Evolutionary conservation across 2,888 invertebrate species (phyloP).

Genomic region (Uloborus plumipes): DNA sequence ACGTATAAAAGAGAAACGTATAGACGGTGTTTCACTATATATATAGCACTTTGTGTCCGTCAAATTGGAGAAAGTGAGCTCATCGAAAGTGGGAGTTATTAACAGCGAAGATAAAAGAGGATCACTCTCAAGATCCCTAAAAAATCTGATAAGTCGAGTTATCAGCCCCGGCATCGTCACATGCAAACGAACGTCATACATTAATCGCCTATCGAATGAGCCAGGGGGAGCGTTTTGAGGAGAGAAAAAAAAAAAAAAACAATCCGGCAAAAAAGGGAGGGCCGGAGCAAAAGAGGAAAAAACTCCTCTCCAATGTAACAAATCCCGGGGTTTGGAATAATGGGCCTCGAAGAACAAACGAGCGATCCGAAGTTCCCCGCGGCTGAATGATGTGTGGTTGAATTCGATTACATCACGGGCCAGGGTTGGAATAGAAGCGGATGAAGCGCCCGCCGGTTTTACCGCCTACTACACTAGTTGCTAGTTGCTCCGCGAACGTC

Average conservation of each 20-base stretch:
- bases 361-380: constrained; percentile 39
- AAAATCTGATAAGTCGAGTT: no score
- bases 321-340: constrained; percentile 55
- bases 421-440: constrained; percentile 54
- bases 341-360: constrained; percentile 51
- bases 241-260: constrained; percentile 44
- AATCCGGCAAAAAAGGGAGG: constrained; percentile 28
- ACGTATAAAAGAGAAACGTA: no score
- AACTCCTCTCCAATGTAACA: constrained; percentile 35
- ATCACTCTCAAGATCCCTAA: no score
- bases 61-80: no score
- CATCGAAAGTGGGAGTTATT: no score
- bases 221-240: no score
- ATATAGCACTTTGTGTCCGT: no score
- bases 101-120: no score
- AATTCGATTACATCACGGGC: constrained; percentile 62
- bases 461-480: constrained; percentile 38
- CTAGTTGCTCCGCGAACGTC: constrained; percentile 51
- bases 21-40: no score
- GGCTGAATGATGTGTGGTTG: constrained; percentile 52
- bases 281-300: constrained; percentile 5
- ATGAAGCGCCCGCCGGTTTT: constrained; percentile 50
- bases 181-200: no score
- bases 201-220: no score
- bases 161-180: no score